A percentile compares a stretch with the other conserved stretches of the same genome.
These are phyloP conservation scores for Phataginus tetradactyla DNA, from an alignment of 2,797 vertebrate species.

Conservation along the genomic window DNA sequence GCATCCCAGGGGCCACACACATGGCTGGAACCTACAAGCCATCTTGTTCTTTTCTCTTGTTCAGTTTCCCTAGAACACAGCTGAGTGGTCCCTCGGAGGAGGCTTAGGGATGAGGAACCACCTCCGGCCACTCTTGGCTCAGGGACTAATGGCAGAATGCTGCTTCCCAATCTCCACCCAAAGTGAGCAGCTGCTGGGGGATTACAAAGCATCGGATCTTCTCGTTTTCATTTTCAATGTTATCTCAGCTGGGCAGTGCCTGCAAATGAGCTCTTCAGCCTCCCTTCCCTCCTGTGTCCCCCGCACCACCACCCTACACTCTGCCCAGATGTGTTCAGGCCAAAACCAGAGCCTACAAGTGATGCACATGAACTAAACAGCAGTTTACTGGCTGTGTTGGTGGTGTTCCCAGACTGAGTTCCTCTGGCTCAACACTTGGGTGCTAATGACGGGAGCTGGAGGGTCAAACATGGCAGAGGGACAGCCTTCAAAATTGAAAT, in stretches of 20 bases:
- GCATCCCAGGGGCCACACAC: not conserved
- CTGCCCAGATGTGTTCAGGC: not conserved
- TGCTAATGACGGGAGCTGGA: conserved; percentile 28
- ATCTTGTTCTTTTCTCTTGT: conserved; percentile 21
- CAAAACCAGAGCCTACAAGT: conserved; percentile 28
- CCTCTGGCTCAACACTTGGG: conserved; percentile 17
- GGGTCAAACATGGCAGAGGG: conserved; percentile 39
- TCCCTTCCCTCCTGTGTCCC: not conserved
- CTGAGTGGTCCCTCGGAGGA: not conserved
- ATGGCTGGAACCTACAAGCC: not conserved
- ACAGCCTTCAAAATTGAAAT: not conserved
- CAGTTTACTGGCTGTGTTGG: not conserved
- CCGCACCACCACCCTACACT: not conserved
- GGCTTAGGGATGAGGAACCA: conserved; percentile 44
- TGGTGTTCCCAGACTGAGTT: conserved; percentile 54
- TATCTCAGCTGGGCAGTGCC: conserved; percentile 73
- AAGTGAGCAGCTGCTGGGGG: conserved; percentile 76
- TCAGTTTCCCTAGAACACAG: conserved; percentile 50
- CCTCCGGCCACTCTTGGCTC: not conserved
- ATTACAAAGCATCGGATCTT: conserved; percentile 69
- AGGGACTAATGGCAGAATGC: not conserved
- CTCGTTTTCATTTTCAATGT: conserved; percentile 60
- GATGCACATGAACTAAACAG: not conserved
- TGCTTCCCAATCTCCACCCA: not conserved
- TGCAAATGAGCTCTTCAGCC: conserved; percentile 39